Percentiles rank a stretch among this genome's conserved stretches.
phyloP scores from a whole-genome alignment of 1,140 invertebrate genomes.

The Drosophila ananassae region DNA sequence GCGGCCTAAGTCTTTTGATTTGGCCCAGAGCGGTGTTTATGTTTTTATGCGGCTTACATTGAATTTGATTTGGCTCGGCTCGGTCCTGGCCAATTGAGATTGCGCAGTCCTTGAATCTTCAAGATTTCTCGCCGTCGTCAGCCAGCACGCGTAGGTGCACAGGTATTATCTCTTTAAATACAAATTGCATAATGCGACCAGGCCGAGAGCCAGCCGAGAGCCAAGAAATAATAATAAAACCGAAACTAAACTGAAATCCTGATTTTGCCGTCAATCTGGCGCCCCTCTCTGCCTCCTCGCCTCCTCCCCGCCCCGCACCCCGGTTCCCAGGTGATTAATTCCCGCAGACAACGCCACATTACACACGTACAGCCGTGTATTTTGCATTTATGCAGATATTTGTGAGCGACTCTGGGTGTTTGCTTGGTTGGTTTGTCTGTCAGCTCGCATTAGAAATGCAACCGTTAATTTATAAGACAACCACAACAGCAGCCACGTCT shows the following conservation, averaged over 20 bases:
- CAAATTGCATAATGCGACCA: slow-evolving; percentile 64
- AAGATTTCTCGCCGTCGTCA: neutral
- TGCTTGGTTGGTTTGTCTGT: slow-evolving; percentile 50
- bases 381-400: slow-evolving; percentile 29
- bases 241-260: slow-evolving; percentile 71
- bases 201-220: neutral
- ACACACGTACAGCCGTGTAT: slow-evolving; percentile 22
- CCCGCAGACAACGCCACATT: slow-evolving; percentile 52
- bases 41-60: slow-evolving; percentile 42
- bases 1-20: slow-evolving; percentile 71
- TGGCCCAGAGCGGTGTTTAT: slow-evolving; percentile 47
- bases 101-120: slow-evolving; percentile 59
- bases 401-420: neutral
- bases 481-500: slow-evolving; percentile 36
- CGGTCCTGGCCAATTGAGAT: slow-evolving; percentile 20
- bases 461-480: slow-evolving; percentile 80
- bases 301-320: slow-evolving; percentile 1
- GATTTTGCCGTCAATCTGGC: slow-evolving; percentile 71
- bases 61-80: slow-evolving; percentile 40
- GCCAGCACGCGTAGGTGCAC: neutral
- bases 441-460: slow-evolving; percentile 76
- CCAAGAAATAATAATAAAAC: slow-evolving; percentile 11
- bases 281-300: neutral
- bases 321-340: slow-evolving; percentile 66
- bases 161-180: slow-evolving; percentile 49